phyloP scores from a whole-genome alignment of 2,888 invertebrate genomes.

The Caenorhabditis sp. region DNA sequence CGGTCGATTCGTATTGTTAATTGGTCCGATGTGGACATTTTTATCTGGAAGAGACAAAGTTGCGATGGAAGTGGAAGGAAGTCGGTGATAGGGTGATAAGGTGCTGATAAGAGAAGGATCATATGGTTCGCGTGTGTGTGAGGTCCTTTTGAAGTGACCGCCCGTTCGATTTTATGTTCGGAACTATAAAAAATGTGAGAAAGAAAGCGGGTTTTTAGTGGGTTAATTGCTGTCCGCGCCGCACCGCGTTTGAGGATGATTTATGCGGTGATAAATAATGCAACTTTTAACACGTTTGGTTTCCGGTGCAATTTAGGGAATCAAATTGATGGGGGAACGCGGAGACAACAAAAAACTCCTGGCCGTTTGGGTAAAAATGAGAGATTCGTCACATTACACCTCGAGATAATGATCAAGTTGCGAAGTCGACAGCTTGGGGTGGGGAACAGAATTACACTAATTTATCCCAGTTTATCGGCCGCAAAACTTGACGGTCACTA shows the following conservation, averaged over 20 bases:
- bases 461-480: constrained; percentile 16
- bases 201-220: constrained; percentile 3
- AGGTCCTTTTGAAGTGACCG: constrained; percentile 1
- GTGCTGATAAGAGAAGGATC: background rate
- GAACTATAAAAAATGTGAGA: constrained; percentile 14
- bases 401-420: constrained; percentile 32
- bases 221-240: background rate
- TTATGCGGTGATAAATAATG: background rate
- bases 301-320: no score
- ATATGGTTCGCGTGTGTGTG: background rate
- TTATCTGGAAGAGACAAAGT: constrained; percentile 54
- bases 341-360: no score
- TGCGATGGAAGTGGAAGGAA: background rate
- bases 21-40: constrained; percentile 57
- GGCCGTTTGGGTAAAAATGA: background rate
- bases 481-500: constrained; percentile 22
- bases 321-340: no score
- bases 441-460: constrained; percentile 34
- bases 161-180: background rate
- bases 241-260: background rate
- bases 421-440: no score
- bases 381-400: constrained; percentile 15
- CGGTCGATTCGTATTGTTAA: constrained; percentile 68
- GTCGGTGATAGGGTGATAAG: background rate
- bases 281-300: background rate